These are phyloP conservation scores for Oithona nana DNA, from an alignment of 2,888 invertebrate genomes.

Conservation along the genomic window DNA sequence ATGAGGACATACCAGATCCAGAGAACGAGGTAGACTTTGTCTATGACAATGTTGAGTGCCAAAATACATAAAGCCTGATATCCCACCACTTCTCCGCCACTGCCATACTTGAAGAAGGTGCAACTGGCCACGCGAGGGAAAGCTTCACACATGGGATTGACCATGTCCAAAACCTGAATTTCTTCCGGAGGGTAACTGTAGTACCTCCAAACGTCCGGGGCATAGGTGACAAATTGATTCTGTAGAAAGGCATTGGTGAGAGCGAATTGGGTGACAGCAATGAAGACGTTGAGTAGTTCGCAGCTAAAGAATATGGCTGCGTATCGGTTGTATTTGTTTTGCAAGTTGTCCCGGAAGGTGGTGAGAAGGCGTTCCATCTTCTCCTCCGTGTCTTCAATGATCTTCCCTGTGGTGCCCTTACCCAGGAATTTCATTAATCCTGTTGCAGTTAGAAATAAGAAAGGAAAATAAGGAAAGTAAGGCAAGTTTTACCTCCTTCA, in stretches of 20 bases:
- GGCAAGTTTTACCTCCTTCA: slow-evolving; percentile 7
- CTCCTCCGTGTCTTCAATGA: not conserved
- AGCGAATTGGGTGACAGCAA: not conserved
- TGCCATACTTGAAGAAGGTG: slow-evolving; percentile 5
- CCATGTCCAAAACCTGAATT: not conserved
- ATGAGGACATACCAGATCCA: slow-evolving; percentile 4
- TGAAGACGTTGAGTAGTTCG: slow-evolving; percentile 11
- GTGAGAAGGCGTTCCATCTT: not conserved
- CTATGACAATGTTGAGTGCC: slow-evolving; percentile 9
- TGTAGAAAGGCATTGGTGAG: slow-evolving; percentile 12
- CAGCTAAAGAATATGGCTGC: not conserved
- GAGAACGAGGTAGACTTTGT: slow-evolving; percentile 1
- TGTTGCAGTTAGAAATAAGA: not conserved
- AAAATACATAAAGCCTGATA: not conserved
- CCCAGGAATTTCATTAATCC: slow-evolving; percentile 7
- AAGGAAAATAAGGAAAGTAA: not conserved
- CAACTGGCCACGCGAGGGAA: slow-evolving; percentile 7
- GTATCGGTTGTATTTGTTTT: slow-evolving; percentile 11
- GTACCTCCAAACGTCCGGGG: slow-evolving; percentile 3
- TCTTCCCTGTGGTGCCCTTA: not conserved
- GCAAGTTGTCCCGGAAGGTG: not conserved
- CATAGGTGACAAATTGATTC: slow-evolving; percentile 8
- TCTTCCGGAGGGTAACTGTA: slow-evolving; percentile 1
- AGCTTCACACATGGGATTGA: slow-evolving; percentile 14
- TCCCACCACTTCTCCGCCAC: not conserved